Evolutionary conservation across 2,888 invertebrate species (phyloP).

Genomic region (Agrochola lychnidis): DNA sequence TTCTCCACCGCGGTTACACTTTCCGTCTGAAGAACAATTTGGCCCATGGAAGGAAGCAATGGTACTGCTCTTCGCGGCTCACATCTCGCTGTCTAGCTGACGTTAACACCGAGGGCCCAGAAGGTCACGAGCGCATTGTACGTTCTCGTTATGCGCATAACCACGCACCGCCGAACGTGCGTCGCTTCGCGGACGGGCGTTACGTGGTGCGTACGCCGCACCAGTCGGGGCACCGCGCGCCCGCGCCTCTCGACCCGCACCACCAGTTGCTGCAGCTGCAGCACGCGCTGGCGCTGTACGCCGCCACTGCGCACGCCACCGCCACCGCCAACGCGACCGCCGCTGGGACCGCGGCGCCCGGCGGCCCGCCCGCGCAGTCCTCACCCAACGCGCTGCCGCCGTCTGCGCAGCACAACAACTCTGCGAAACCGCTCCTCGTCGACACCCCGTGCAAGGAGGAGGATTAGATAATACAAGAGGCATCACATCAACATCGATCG

Average conservation of each 20-base stretch:
- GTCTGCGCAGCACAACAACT: constrained; percentile 78
- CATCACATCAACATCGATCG: constrained; percentile 59
- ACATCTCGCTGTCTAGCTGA: constrained; percentile 88
- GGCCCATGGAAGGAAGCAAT: constrained; percentile 89
- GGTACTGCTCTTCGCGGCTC: constrained; percentile 88
- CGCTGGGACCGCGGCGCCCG: constrained; percentile 69
- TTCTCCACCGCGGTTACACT: constrained; percentile 88
- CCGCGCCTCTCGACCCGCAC: constrained; percentile 87
- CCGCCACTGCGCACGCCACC: constrained; percentile 86
- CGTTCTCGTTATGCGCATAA: constrained; percentile 88
- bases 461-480: constrained; percentile 73
- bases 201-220: constrained; percentile 89
- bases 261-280: constrained; percentile 88
- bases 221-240: constrained; percentile 88
- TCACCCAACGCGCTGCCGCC: constrained; percentile 79
- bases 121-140: constrained; percentile 88
- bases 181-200: constrained; percentile 88
- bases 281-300: constrained; percentile 87
- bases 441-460: constrained; percentile 88
- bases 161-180: constrained; percentile 88
- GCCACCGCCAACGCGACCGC: constrained; percentile 82
- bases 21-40: constrained; percentile 88
- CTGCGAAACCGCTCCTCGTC: constrained; percentile 85
- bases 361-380: constrained; percentile 76
- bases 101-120: constrained; percentile 89